Conservation (phyloP, 2,113 vertebrate species). For the Macquaria australasica region DNA sequence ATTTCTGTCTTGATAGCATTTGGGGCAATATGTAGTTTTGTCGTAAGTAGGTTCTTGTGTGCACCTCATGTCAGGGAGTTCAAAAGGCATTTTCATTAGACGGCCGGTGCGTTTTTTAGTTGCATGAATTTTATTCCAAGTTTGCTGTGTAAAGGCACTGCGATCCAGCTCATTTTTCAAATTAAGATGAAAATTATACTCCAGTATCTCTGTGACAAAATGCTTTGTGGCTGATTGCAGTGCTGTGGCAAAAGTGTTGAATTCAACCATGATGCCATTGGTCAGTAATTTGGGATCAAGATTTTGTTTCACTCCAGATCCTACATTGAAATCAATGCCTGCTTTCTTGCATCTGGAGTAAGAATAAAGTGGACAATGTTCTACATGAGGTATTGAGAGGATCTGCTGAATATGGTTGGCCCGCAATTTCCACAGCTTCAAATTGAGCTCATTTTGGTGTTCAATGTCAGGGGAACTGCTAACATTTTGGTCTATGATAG, state of each 20-base stretch:
- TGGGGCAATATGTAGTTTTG: slow-evolving; percentile 13
- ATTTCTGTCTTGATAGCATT: slow-evolving; percentile 32
- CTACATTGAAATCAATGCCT: slow-evolving; percentile 49
- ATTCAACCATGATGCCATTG: slow-evolving; percentile 52
- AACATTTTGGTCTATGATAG: background rate
- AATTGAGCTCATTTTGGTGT: background rate
- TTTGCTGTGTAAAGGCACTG: background rate
- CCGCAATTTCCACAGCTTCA: slow-evolving; percentile 37
- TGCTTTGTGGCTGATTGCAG: slow-evolving; percentile 18
- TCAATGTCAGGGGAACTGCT: background rate
- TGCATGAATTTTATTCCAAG: accelerated
- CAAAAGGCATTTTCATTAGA: slow-evolving; percentile 5
- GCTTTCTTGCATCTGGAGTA: slow-evolving; percentile 40
- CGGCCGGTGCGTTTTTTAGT: accelerated
- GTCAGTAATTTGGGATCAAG: slow-evolving; percentile 44
- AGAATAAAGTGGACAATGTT: slow-evolving; percentile 46
- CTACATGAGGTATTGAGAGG: slow-evolving; percentile 35
- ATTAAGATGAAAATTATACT: slow-evolving; percentile 43
- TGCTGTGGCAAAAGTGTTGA: slow-evolving; percentile 27
- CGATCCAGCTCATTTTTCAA: slow-evolving; percentile 27
- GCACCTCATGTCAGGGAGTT: slow-evolving; percentile 16
- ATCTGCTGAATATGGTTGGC: slow-evolving; percentile 16
- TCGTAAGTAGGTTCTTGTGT: background rate
- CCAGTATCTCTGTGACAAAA: slow-evolving; percentile 49
- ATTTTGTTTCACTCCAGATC: slow-evolving; percentile 38